phyloP scores from a whole-genome alignment of 2,888 invertebrate genomes.

The Andrena fulva region DNA sequence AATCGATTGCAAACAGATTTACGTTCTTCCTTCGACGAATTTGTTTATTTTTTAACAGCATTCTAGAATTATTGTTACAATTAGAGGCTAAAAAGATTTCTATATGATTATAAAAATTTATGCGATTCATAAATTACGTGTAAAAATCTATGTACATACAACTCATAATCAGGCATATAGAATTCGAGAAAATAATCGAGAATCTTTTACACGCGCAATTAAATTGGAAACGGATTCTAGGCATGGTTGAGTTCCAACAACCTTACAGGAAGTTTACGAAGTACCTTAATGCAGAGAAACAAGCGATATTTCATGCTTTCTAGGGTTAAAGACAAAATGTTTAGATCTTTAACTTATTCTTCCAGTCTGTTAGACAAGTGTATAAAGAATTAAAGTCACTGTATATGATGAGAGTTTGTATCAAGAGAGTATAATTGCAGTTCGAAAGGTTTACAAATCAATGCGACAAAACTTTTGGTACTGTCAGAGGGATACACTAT shows the following conservation, averaged over 20 bases:
- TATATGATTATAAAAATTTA: not conserved
- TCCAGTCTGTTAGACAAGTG: not conserved
- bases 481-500: not conserved
- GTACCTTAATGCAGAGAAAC: conserved; percentile 15
- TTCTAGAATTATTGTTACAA: not conserved
- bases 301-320: conserved; percentile 16
- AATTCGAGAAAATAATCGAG: not conserved
- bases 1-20: not conserved
- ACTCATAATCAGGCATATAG: not conserved
- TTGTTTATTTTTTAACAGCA: not conserved
- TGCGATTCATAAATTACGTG: not conserved
- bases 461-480: conserved; percentile 2
- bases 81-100: not conserved
- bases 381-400: not conserved
- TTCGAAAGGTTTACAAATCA: not conserved
- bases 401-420: not conserved
- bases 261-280: conserved; percentile 4
- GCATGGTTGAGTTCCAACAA: conserved; percentile 1
- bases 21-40: not conserved
- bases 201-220: not conserved
- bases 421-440: not conserved
- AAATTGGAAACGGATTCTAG: not conserved
- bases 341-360: conserved; percentile 18
- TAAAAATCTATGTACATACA: not conserved
- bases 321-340: conserved; percentile 9